Conservation (phyloP, 2,888 invertebrate genomes). For the Drosophila pegasa region DNA sequence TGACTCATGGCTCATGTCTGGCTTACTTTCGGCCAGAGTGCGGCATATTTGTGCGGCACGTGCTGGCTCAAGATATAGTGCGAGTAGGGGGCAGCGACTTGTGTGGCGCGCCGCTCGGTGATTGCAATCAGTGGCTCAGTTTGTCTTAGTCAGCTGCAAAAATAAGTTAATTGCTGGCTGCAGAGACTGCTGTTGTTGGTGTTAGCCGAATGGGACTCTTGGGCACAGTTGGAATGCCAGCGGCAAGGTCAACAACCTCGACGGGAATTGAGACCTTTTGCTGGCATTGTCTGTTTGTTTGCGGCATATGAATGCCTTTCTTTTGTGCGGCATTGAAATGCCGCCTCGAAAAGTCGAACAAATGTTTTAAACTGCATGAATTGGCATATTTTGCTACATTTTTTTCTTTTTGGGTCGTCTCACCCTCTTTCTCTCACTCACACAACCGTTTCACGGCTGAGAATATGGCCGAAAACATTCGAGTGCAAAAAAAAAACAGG, state of each 20-base stretch:
- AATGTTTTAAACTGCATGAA: conserved; percentile 80
- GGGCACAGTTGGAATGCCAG: conserved; percentile 15
- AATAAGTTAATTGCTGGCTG: conserved; percentile 72
- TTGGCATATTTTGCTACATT: conserved; percentile 57
- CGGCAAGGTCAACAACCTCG: conserved; percentile 71
- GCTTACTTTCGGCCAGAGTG: conserved; percentile 15
- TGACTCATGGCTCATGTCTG: conserved; percentile 30
- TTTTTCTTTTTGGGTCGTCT: conserved; percentile 45
- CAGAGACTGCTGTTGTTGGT: conserved; percentile 9
- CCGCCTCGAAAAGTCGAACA: conserved; percentile 74
- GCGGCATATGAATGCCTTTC: conserved; percentile 60
- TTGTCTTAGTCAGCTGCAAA: conserved; percentile 74
- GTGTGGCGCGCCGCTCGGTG: conserved; percentile 58
- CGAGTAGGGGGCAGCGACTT: conserved; percentile 43
- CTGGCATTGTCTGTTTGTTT: conserved; percentile 25
- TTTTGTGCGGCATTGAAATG: conserved; percentile 62
- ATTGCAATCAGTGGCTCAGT: conserved; percentile 72
- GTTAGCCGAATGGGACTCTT: conserved; percentile 19
- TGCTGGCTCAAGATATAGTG: conserved; percentile 31
- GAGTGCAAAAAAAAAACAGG: conserved; percentile 29
- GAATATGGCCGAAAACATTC: conserved; percentile 27
- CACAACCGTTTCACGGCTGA: background rate
- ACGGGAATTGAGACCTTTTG: conserved; percentile 63
- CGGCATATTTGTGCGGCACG: conserved; percentile 39
- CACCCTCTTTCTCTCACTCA: background rate